phyloP scores from a whole-genome alignment of 2,888 invertebrate species.

The Zaprionus obscuricornis region DNA sequence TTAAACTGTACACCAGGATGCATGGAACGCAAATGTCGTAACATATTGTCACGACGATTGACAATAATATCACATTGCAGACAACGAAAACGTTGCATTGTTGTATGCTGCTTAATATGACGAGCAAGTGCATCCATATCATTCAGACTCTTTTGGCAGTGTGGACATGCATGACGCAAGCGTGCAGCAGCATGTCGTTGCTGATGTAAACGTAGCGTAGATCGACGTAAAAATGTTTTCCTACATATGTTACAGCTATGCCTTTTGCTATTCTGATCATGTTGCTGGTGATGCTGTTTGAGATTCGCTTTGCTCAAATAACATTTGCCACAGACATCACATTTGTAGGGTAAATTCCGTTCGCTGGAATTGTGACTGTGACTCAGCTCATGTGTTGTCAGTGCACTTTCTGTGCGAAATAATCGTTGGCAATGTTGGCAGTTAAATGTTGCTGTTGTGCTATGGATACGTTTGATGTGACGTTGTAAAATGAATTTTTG shows the following conservation, averaged over 20 bases:
- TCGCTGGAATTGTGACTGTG: slow-evolving; percentile 88
- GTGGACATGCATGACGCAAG: slow-evolving; percentile 86
- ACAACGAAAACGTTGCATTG: slow-evolving; percentile 86
- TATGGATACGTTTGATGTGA: slow-evolving; percentile 88
- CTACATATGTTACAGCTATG: slow-evolving; percentile 86
- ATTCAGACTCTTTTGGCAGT: slow-evolving; percentile 88
- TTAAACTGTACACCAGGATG: slow-evolving; percentile 85
- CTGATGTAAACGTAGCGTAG: slow-evolving; percentile 85
- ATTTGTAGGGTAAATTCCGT: slow-evolving; percentile 86
- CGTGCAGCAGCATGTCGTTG: slow-evolving; percentile 84
- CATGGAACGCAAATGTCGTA: slow-evolving; percentile 90
- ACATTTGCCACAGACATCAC: slow-evolving; percentile 84
- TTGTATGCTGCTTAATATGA: slow-evolving; percentile 84
- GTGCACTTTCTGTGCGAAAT: slow-evolving; percentile 86
- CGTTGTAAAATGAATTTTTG: slow-evolving; percentile 89
- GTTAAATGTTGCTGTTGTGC: slow-evolving; percentile 75
- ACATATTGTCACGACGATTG: slow-evolving; percentile 90
- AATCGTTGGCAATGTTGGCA: slow-evolving; percentile 87
- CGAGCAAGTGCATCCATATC: slow-evolving; percentile 88
- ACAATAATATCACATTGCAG: slow-evolving; percentile 88
- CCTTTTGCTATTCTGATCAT: slow-evolving; percentile 58
- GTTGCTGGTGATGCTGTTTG: slow-evolving; percentile 86
- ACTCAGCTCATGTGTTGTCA: slow-evolving; percentile 86
- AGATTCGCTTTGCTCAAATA: slow-evolving; percentile 88
- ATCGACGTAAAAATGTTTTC: slow-evolving; percentile 86